Percentiles rank a stretch among this genome's conserved stretches.
Conservation (phyloP, 2,888 invertebrate genomes). For the Mimas tiliae region DNA sequence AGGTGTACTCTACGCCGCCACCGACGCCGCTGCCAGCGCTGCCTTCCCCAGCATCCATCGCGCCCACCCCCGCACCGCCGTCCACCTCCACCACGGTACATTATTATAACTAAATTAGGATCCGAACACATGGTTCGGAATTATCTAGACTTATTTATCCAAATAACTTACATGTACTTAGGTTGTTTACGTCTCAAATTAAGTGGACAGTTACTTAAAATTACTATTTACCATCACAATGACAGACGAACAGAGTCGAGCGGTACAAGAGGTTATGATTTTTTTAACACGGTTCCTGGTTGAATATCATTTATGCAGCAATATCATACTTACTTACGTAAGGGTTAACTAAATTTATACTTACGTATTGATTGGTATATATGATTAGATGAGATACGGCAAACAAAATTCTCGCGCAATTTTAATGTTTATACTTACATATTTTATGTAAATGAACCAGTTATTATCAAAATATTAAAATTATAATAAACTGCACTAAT, state of each 20-base stretch:
- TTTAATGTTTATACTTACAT: too few relatives aligned
- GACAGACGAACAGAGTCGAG: not conserved
- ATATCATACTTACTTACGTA: too few relatives aligned
- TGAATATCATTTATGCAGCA: too few relatives aligned
- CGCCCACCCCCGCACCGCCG: conserved; percentile 74
- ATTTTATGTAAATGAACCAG: too few relatives aligned
- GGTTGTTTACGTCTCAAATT: not conserved
- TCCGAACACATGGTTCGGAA: not conserved
- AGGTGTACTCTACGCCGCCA: conserved; percentile 82
- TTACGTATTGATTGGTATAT: too few relatives aligned
- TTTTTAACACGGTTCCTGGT: too few relatives aligned
- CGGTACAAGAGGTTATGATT: too few relatives aligned
- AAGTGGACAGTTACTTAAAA: not conserved
- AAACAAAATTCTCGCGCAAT: too few relatives aligned
- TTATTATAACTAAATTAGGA: conserved; percentile 52
- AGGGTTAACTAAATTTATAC: too few relatives aligned
- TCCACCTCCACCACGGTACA: conserved; percentile 69
- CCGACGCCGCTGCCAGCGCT: conserved; percentile 83
- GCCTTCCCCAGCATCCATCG: conserved; percentile 65
- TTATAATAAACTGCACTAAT: too few relatives aligned
- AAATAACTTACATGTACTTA: not conserved
- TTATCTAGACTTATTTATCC: not conserved
- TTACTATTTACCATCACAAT: not conserved
- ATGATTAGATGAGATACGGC: too few relatives aligned
- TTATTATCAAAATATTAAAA: too few relatives aligned